Base-by-base conservation (phyloP, 2,888 invertebrate species). In the Drosophila nigricruria region DNA sequence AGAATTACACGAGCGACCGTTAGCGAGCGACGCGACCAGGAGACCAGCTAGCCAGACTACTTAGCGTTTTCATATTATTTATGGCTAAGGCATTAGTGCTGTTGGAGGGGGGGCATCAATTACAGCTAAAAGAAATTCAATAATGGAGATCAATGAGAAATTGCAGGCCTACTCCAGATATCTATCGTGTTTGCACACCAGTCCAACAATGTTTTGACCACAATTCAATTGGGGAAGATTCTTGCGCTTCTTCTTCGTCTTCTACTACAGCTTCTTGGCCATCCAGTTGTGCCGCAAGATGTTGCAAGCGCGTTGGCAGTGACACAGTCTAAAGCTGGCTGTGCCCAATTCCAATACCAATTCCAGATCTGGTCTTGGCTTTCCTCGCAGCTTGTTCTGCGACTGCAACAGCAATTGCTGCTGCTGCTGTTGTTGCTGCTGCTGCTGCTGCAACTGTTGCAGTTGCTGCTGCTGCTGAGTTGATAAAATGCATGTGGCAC, bases 401-500 rank as follows among this genome's bases (percentile, higher is more conserved):
- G 20, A 69, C 50, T 38, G 36, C 36, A 32, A 34, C 25, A 40
- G 43, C 52, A 38, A 20, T 53, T 10, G 54, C 68, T 20, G 32
- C 60, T 34, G 71, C 52, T 40, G 20, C 34, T 20, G 27, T 47
- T 27, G 40, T n/a, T 27, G 60, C n/a, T 8, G 42, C 57, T 47
- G 43, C 62, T 8, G 25, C 43, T 32, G 45, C 45, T 23, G 38
- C 18, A 6, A 6, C 6, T 30, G 30, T 8, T 30, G 34, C 3
- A 12, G 18, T 36, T n/a, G 43, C 53, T 4, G 40, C 58, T 49
- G 60, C 52, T 18, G 67, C 73, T 74, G 73, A 91, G 92, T 91
- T 92, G 90, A 92, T 92, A 92, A 92, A 92, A 91, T 82, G 86
- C 82, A 79, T 87, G 80, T 65, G 77, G 75, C 60, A 70, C 71